Evolutionary conservation across 30 jellyfish, hydroid and myxozoan species (phyloP), one percentile per base, ranked within the genome.

Genomic region (Aurelia sp.): DNA sequence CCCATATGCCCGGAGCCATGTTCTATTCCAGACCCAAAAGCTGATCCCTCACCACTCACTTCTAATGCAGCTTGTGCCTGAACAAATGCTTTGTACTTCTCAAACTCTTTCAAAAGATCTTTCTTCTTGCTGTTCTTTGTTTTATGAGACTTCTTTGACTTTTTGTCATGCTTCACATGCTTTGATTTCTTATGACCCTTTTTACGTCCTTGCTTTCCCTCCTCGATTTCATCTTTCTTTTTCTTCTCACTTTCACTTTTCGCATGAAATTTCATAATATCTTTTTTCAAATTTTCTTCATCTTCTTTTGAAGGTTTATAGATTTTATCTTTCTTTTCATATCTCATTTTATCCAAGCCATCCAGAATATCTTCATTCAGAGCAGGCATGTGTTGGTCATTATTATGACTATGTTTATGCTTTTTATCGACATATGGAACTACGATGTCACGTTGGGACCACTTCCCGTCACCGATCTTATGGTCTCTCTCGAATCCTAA

Each of bases 401-500:
- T 53, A 11, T 17, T 63, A 21, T 68, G 86, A 35, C 41, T 82
- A 58, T 47, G 71, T 51, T 52, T 30, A 53, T 76, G 90, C 30
- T 52, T 66, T 41, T 58, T 86, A 9, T 63, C 76, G 22, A 15
- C 31, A 53, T 84, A 84, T 9, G 93, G 93, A 48, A 84, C 76
- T 22, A 84, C 82, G n/a, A 84, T 31, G 52, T 84, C 80, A 58
- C 76, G 73, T 50, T 63, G 74, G 3, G 93, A 73, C 93, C 93
- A 84, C 11, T 84, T 65, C 6, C 67, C 73, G 21, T 76, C 82
- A 16, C 68, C 88, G 5, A 59, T 84, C 10, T 65, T 38, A 47
- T 86, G 96, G 18, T 59, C 79, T 68, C 87, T 20, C 44, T 86
- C 90, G 19, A 35, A 86, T 9, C 80, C 82, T 24, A 75, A 60